These are phyloP conservation scores for Eristalinus aeneus DNA, from an alignment of 2,888 invertebrate species.

Conservation along the genomic window DNA sequence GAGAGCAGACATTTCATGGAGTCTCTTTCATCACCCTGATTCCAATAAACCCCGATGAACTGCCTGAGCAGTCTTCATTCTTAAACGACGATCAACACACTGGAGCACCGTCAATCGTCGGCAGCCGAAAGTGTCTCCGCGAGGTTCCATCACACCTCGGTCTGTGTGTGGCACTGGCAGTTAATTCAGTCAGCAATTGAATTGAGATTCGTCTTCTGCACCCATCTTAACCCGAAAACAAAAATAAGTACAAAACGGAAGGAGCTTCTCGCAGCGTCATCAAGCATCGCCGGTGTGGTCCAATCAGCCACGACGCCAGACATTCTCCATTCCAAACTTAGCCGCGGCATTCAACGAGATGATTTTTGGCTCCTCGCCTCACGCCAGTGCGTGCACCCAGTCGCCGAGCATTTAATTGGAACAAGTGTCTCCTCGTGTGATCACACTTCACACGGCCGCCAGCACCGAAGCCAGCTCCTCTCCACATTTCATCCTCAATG, in stretches of 20 bases:
- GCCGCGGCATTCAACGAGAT: slow-evolving; percentile 42
- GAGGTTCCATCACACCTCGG: slow-evolving; percentile 57
- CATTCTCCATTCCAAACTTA: slow-evolving; percentile 59
- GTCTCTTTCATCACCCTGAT: slow-evolving; percentile 54
- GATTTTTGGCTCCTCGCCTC: slow-evolving; percentile 55
- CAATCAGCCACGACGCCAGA: slow-evolving; percentile 57
- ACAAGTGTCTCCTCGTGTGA: slow-evolving; percentile 68
- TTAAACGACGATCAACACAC: slow-evolving; percentile 23
- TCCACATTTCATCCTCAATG: slow-evolving; percentile 69
- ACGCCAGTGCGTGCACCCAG: slow-evolving; percentile 5
- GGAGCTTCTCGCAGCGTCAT: slow-evolving; percentile 26
- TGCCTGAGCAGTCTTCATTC: slow-evolving; percentile 28
- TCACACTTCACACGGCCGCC: slow-evolving; percentile 56
- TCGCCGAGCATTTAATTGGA: slow-evolving; percentile 62
- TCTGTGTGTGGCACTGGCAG: slow-evolving; percentile 52
- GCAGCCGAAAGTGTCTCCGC: slow-evolving; percentile 34
- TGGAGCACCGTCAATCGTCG: slow-evolving; percentile 34
- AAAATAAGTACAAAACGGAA: slow-evolving; percentile 4
- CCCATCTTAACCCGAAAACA: slow-evolving; percentile 8
- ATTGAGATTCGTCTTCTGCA: slow-evolving; percentile 51
- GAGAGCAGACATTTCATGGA: background rate
- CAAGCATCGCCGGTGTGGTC: slow-evolving; percentile 62
- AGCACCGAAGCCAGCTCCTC: slow-evolving; percentile 27
- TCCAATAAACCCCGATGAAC: slow-evolving; percentile 58
- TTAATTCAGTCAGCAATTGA: slow-evolving; percentile 7